Percentiles rank a stretch among this genome's conserved stretches.
Conservation (phyloP, 2,113 vertebrate species). For the Tyrannus savana region DNA sequence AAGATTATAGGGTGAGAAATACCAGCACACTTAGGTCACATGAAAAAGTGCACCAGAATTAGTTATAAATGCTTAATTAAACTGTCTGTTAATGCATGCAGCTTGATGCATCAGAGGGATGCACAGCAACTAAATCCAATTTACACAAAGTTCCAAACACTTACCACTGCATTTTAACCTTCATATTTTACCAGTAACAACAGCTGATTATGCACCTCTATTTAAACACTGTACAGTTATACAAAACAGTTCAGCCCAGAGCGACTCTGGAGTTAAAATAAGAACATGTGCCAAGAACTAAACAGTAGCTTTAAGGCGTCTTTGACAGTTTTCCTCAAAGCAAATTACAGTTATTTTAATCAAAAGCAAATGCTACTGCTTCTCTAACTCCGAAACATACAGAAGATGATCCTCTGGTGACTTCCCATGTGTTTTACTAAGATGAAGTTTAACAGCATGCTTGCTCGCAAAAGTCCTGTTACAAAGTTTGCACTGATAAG, state of each 20-base stretch:
- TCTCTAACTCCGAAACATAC: constrained; percentile 94
- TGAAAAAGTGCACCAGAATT: constrained; percentile 90
- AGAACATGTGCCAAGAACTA: constrained; percentile 92
- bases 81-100: constrained; percentile 97
- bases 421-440: constrained; percentile 99
- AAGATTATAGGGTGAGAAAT: constrained; percentile 88
- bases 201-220: constrained; percentile 86
- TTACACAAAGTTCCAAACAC: constrained; percentile 96
- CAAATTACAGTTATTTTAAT: constrained; percentile 70
- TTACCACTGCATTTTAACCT: constrained; percentile 92
- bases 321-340: constrained; percentile 85
- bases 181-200: constrained; percentile 90
- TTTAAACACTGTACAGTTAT: constrained; percentile 88
- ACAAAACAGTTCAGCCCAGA: constrained; percentile 83
- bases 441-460: constrained; percentile 98
- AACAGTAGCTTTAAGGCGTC: constrained; percentile 92
- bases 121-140: constrained; percentile 90
- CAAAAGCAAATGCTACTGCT: constrained; percentile 89
- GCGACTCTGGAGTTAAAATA: constrained; percentile 82
- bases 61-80: constrained; percentile 92
- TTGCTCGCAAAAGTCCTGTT: constrained; percentile 99
- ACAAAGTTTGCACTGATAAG: constrained; percentile 98
- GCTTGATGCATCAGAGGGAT: constrained; percentile 88
- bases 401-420: constrained; percentile 98
- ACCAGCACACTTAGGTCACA: constrained; percentile 84